Evolutionary conservation across 2,888 invertebrate genomes (phyloP), one percentile per base, ranked within the genome.

Genomic region (Gisinianus flammeolus): DNA sequence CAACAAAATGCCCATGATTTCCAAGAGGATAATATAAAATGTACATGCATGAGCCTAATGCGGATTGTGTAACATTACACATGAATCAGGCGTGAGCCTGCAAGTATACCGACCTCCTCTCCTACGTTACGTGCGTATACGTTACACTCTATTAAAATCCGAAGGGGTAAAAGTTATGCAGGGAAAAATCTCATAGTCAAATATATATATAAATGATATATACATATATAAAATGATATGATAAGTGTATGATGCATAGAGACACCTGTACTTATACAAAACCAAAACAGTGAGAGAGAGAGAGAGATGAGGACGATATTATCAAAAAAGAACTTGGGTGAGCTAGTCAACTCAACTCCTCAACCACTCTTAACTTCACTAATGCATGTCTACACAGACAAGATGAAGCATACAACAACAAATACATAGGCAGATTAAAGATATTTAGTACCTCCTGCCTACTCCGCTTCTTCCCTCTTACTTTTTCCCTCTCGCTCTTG

Each of bases 381-480:
- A 73, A 73, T 73, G 73, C 73, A 73, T 73, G 73, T 72, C 72
- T 73, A 73, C 62, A 73, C 62, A 73, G 66, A 74, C 52, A 74
- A 74, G 74, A 66, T 74, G 66, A 67, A 74, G 74, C 28, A 54
- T 54, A 33, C 26, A 74, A 67, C 74, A 74, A 64, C 24, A 74
- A 74, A 52, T 70, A 70, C 70, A 52, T 76, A 56, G 56, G 56
- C 67, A 69, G 76, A 54, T 69, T 56, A 76, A 52, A 69, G 68
- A 68, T 70, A 64, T 77, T 77, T 62, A 62, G 58, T 70, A 28
- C 62, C 77, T 77, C 77, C 77, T 70, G 74, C 66, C 64, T 73
- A n/a, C 67, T 69, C 30, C 67, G 22, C 26, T 28, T 66, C 24
- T n/a, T n/a, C n/a, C n/a, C n/a, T 28, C 66, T 66, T 6, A 8